Percentiles rank a stretch among this genome's conserved stretches.
Evolutionary conservation across 2,113 vertebrate genomes (phyloP).

Genomic region (Notarius lentiginosus): DNA sequence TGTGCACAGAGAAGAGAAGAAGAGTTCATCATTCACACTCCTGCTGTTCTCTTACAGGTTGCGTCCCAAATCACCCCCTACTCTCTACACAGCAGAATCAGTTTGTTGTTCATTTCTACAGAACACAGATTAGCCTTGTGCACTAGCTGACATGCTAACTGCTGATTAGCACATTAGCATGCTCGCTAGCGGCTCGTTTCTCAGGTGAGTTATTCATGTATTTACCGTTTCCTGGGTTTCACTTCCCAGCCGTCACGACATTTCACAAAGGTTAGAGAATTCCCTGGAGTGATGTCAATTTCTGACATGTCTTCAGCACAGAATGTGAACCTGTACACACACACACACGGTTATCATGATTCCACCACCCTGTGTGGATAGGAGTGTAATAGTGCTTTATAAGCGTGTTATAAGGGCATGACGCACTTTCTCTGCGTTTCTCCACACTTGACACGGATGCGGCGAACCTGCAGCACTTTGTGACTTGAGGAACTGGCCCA

Average conservation of each 20-base stretch:
- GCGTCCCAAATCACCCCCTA: background rate
- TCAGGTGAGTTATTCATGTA: background rate
- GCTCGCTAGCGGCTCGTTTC: background rate
- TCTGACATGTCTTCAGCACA: slow-evolving; percentile 77
- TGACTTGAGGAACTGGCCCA: slow-evolving; percentile 49
- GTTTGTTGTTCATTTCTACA: background rate
- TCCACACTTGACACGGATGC: slow-evolving; percentile 90
- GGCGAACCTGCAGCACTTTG: slow-evolving; percentile 77
- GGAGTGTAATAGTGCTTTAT: background rate
- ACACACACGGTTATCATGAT: background rate
- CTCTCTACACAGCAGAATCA: background rate
- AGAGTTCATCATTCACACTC: background rate
- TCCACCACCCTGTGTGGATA: background rate
- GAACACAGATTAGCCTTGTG: background rate
- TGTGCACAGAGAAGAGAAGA: background rate
- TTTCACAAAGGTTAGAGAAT: slow-evolving; percentile 82
- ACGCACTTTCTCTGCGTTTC: slow-evolving; percentile 91
- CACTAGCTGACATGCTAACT: background rate
- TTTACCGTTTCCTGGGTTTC: slow-evolving; percentile 74
- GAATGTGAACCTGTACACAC: slow-evolving; percentile 79
- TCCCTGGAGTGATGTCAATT: slow-evolving; percentile 80
- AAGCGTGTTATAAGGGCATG: background rate
- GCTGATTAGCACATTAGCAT: background rate
- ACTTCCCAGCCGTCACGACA: slow-evolving; percentile 85
- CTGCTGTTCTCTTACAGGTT: background rate